Base-by-base conservation (phyloP, 2,888 invertebrate species). In the Rhingia campestris region DNA sequence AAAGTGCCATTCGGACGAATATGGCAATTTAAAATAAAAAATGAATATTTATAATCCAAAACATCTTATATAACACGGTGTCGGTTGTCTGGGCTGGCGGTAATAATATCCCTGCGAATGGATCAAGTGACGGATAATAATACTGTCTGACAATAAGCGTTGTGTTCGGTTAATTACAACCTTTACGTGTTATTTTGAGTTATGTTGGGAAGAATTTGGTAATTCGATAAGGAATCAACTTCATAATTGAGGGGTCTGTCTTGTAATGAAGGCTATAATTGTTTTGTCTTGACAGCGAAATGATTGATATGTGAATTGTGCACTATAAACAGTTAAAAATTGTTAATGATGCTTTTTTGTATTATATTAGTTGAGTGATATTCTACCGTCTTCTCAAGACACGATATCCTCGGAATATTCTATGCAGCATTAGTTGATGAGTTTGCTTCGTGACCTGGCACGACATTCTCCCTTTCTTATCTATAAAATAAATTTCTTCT, bases 121-220 rank as follows among this genome's bases (percentile, higher is more conserved):
- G 33, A 54, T 56, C 54, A 35, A 67, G 67, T 67, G 45, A n/a
- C 49, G 51, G 7, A 51, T 14, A 45, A 35, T 53, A 43, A 43
- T 67, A 33, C 35, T 56, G 14, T 35, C 41, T 35, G 22, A 12
- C 47, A 47, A 14, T 66, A 66, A 66, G 39, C 51, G 41, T 41
- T 33, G 43, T 66, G 41, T 33, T 53, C 22, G 22, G 30, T 30
- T 51, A 39, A 64, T 64, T 64, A 51, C 7, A 10, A n/a, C 22
- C 3, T 0, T 47, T 7, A 9, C 22, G 4, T 22, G 6, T 22
- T 22, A 9, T 4, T 63, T 33, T 39, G 35, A 63, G 49, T 37
- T 37, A 30, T 30, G 37, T 63, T 30, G 49, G 7, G 37, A 63
- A 49, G 49, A 63, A 30, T 39, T 63, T 49, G 53, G 35, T 72